A percentile compares a stretch with the other conserved stretches of the same genome.
Conservation (phyloP, 1,140 invertebrate species). For the Procambarus clarkii region DNA sequence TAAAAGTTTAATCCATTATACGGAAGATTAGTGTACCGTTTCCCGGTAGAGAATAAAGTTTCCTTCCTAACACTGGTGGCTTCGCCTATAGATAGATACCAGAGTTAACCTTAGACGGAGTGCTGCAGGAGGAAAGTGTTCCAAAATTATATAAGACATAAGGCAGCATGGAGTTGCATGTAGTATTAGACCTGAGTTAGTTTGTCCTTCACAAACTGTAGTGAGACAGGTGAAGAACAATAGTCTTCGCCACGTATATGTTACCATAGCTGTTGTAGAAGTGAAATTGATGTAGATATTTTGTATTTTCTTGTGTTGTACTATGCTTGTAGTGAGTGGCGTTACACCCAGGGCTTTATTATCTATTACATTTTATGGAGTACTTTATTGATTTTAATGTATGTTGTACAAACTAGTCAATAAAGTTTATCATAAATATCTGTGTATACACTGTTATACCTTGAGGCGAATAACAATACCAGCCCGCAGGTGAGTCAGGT, state of each 20-base stretch:
- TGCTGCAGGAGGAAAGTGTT: background rate
- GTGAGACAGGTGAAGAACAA: background rate
- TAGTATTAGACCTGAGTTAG: conserved; percentile 1
- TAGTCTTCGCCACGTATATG: background rate
- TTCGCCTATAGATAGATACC: conserved; percentile 5
- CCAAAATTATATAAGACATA: background rate
- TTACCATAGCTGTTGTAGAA: background rate
- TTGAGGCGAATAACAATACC: background rate
- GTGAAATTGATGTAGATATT: conserved; percentile 1
- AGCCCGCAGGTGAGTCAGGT: too few relatives aligned
- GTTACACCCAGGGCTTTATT: conserved; percentile 7
- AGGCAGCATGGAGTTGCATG: background rate
- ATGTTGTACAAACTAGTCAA: background rate
- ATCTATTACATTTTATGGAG: conserved; percentile 1
- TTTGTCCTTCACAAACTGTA: background rate
- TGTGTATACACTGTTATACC: background rate
- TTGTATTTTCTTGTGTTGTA: conserved; percentile 5
- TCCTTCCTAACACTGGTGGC: background rate
- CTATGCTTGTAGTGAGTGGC: background rate
- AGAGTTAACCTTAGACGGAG: background rate
- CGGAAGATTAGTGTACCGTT: background rate
- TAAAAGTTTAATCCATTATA: background rate
- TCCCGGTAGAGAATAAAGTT: background rate
- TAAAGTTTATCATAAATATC: conserved; percentile 14
- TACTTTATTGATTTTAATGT: background rate